Percentiles rank a stretch among this genome's conserved stretches.
phyloP scores from a whole-genome alignment of 1,140 invertebrate species.

The Bombus turneri region DNA sequence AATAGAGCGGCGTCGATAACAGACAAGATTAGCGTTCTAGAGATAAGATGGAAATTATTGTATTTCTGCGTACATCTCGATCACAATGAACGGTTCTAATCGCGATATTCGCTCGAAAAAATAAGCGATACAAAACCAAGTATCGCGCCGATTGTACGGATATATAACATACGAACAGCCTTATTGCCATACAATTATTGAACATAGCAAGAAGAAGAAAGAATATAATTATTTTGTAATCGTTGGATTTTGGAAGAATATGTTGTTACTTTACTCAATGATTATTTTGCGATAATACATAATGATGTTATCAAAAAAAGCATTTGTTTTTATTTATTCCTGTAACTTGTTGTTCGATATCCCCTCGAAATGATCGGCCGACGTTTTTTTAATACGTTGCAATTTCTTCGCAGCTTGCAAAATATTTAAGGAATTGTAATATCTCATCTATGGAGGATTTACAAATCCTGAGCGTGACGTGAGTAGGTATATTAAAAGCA shows the following conservation, averaged over 20 bases:
- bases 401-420: conserved; percentile 83
- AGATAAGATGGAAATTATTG: not conserved
- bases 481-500: conserved; percentile 77
- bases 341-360: not conserved
- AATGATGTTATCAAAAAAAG: not conserved
- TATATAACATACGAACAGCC: not conserved
- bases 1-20: not conserved
- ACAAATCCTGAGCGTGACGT: conserved; percentile 87
- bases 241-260: not conserved
- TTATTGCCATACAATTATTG: not conserved
- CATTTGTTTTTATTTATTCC: conserved; percentile 6
- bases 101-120: not conserved
- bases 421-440: conserved; percentile 86
- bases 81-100: not conserved
- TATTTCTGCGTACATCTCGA: not conserved
- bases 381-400: conserved; percentile 1
- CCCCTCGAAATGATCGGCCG: not conserved
- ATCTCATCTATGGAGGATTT: conserved; percentile 87
- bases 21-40: conserved; percentile 5
- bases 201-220: not conserved
- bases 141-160: too few species aligned
- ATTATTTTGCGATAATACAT: conserved; percentile 27
- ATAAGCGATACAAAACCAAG: not conserved
- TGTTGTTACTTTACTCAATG: not conserved
- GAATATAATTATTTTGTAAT: conserved; percentile 8